Evolutionary conservation across 2,797 vertebrate genomes (phyloP).

Genomic region (Acrossocheilus fasciatus): DNA sequence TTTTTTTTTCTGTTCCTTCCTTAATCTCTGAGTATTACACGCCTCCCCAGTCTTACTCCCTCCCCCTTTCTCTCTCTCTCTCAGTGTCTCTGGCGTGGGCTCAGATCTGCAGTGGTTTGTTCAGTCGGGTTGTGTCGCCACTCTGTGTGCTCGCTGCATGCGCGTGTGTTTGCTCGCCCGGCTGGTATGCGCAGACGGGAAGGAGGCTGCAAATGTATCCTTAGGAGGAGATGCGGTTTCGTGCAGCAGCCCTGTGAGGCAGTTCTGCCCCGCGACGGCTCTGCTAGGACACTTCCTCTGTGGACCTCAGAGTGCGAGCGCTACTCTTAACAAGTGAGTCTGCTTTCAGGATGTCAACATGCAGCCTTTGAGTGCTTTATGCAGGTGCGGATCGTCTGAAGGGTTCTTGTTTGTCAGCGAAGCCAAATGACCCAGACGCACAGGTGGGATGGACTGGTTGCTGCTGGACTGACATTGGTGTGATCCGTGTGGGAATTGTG

Average conservation of each 20-base stretch:
- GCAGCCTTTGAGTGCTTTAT: neutral
- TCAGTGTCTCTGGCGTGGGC: slow-evolving; percentile 32
- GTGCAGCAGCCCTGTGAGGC: slow-evolving; percentile 24
- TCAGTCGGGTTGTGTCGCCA: slow-evolving; percentile 28
- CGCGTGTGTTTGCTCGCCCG: neutral
- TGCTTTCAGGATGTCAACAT: slow-evolving; percentile 26
- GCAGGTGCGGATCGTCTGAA: neutral
- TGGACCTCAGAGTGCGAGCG: slow-evolving; percentile 18
- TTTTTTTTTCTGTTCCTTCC: slow-evolving; percentile 37
- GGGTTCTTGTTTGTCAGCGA: neutral
- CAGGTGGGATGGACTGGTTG: neutral
- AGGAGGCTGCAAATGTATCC: neutral
- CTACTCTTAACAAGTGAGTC: slow-evolving; percentile 43
- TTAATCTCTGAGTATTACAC: slow-evolving; percentile 46
- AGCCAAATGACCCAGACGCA: neutral
- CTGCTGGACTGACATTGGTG: neutral
- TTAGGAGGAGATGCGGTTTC: slow-evolving; percentile 7
- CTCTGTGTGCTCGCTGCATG: neutral
- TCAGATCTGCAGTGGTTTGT: slow-evolving; percentile 31
- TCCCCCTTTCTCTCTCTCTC: slow-evolving; percentile 36
- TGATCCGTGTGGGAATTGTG: slow-evolving; percentile 2
- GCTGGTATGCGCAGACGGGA: slow-evolving; percentile 13
- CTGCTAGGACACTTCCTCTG: slow-evolving; percentile 25
- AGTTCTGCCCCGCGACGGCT: slow-evolving; percentile 14
- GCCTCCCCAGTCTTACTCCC: slow-evolving; percentile 31